These are phyloP conservation scores for Dreissena polymorpha DNA, from an alignment of 1,140 invertebrate genomes.

Conservation along the genomic window DNA sequence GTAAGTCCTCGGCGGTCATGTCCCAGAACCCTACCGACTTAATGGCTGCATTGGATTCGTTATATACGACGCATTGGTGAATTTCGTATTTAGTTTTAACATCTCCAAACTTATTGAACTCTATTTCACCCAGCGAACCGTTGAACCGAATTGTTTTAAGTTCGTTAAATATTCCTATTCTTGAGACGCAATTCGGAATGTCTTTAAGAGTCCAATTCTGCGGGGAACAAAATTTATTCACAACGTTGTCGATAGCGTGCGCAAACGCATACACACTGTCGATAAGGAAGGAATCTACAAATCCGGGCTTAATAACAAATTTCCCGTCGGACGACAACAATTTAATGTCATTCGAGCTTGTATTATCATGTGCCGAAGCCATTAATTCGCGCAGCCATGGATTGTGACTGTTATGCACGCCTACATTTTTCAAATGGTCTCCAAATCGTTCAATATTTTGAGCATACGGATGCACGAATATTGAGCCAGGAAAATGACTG, in stretches of 20 bases:
- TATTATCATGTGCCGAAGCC: no score
- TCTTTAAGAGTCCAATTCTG: background rate
- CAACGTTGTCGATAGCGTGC: slow-evolving; percentile 84
- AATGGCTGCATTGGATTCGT: background rate
- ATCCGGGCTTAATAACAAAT: slow-evolving; percentile 16
- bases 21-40: slow-evolving; percentile 59
- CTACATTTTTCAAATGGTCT: slow-evolving; percentile 57
- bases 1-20: slow-evolving; percentile 38
- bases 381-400: slow-evolving; percentile 27
- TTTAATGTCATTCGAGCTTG: background rate
- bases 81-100: slow-evolving; percentile 60
- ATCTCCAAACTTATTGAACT: slow-evolving; percentile 70
- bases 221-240: slow-evolving; percentile 45
- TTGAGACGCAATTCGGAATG: slow-evolving; percentile 57
- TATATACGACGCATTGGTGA: slow-evolving; percentile 58
- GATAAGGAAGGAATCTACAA: slow-evolving; percentile 88
- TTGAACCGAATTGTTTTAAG: slow-evolving; percentile 59
- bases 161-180: slow-evolving; percentile 52
- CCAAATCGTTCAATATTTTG: slow-evolving; percentile 61
- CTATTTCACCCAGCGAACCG: slow-evolving; percentile 63
- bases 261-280: slow-evolving; percentile 93
- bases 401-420: slow-evolving; percentile 8
- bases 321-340: background rate
- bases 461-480: slow-evolving; percentile 85
- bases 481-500: slow-evolving; percentile 86